A percentile compares a stretch with the other conserved stretches of the same genome.
These are phyloP conservation scores for Diglossa brunneiventris DNA, from an alignment of 2,113 vertebrate genomes.

Conservation along the genomic window DNA sequence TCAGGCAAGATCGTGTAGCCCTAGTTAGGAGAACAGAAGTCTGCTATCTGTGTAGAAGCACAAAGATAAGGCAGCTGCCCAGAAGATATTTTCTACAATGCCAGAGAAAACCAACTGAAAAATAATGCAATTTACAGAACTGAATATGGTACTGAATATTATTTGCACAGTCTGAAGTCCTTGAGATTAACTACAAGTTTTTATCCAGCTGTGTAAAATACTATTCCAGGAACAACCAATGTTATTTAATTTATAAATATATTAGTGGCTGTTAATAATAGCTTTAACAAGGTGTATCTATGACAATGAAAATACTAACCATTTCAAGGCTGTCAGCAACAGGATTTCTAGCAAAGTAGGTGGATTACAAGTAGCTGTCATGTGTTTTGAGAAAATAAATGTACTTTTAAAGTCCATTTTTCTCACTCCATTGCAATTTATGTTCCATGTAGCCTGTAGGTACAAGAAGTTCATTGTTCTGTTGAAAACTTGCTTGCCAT, in stretches of 20 bases:
- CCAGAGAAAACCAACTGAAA: background rate
- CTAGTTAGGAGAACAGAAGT: background rate
- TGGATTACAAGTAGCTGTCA: background rate
- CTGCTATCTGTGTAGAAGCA: background rate
- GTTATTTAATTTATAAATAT: background rate
- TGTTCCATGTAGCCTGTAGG: background rate
- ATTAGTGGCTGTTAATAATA: background rate
- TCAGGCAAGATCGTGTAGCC: background rate
- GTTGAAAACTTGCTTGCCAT: background rate
- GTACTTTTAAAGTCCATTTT: background rate
- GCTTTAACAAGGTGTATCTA: background rate
- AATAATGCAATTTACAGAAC: background rate
- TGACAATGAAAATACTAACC: background rate
- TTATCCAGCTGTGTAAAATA: background rate
- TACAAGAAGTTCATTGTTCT: background rate
- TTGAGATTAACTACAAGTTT: background rate
- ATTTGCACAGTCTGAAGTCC: background rate
- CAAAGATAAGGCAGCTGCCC: background rate
- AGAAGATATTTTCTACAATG: background rate
- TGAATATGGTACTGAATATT: background rate
- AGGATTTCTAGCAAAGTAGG: background rate
- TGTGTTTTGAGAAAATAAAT: conserved; percentile 11
- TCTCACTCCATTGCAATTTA: background rate
- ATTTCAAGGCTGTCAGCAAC: background rate
- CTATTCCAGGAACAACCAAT: background rate